Conservation (phyloP, 2,113 vertebrate species). For the Sclerurus mexicanus region DNA sequence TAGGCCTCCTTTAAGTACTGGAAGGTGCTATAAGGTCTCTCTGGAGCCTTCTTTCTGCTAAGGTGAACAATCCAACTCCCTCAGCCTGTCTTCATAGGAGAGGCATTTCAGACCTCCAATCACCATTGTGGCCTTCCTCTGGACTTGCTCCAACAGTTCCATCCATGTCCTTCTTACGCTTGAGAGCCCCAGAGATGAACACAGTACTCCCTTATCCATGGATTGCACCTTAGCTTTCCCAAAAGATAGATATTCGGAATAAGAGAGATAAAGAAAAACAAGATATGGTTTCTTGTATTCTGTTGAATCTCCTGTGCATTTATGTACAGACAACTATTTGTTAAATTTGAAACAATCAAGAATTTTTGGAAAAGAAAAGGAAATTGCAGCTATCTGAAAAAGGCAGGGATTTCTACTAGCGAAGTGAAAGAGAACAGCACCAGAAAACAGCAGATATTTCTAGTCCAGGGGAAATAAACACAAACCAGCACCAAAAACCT, state of each 20-base stretch:
- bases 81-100: not conserved
- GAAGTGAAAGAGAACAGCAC: not conserved
- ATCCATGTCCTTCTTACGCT: not conserved
- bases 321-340: not conserved
- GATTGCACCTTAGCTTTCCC: not conserved
- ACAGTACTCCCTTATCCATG: not conserved
- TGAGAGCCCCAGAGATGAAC: not conserved
- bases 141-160: not conserved
- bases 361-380: not conserved
- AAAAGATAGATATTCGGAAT: not conserved
- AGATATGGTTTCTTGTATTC: not conserved
- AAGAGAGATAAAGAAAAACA: not conserved
- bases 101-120: rapidly evolving
- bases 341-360: not conserved
- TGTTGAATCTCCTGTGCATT: not conserved
- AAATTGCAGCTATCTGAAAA: not conserved
- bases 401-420: not conserved
- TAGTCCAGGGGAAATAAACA: not conserved
- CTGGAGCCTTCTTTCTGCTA: not conserved
- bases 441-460: not conserved
- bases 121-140: not conserved
- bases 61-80: not conserved
- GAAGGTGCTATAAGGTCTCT: not conserved
- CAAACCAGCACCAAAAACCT: not conserved
- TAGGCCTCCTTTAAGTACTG: not conserved